Base-by-base conservation (phyloP, 2,113 vertebrate genomes). In the Crotalus helleri region DNA sequence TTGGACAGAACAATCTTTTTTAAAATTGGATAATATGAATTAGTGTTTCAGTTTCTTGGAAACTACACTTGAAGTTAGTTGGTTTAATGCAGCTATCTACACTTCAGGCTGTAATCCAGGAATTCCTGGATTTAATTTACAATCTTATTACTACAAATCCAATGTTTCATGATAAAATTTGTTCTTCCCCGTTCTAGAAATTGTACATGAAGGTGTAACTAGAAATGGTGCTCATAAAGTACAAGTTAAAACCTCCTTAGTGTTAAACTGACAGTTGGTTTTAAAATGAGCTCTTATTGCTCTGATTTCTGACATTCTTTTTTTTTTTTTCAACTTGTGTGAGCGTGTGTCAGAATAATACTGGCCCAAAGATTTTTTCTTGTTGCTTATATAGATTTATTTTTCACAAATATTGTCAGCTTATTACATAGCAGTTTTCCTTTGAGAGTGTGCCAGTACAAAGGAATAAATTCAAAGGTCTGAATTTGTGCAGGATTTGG, bases 351-450 rank as follows among this genome's bases (percentile, higher is more conserved):
- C 51, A 89, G 39, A 88, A 74, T 92, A 49, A 92, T 58, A 87
- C 15, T 94, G 91, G 92, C 94, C 87, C 91, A 95, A 92, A 94
- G 54, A 55, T 81, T 87, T 57, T 64, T 88, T 74, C 74, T 81
- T 81, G 33, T 81, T 81, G 9, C 87, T 46, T 39, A 57, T 57
- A 29, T 51, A 39, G 2, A 33, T 85, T 53, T n/a, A 54, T 74
- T 92, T 74, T 89, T 26, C 58, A 57, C 94, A 88, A 93, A 94
- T 93, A 87, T 94, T 59, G 58, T 90, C 90, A 55, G 57, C 57
- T 92, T 85, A 93, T 92, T 87, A 86, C 94, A 58, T 95, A 97
- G 95, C 96, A 96, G 86, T 97, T 97, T 96, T 97, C 96, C 97
- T 95, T 91, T 91, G 92, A 96, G 89, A 17, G 49, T 92, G 90